Evolutionary conservation across 2,888 invertebrate genomes (phyloP).

Genomic region (Cheilosia grossa): DNA sequence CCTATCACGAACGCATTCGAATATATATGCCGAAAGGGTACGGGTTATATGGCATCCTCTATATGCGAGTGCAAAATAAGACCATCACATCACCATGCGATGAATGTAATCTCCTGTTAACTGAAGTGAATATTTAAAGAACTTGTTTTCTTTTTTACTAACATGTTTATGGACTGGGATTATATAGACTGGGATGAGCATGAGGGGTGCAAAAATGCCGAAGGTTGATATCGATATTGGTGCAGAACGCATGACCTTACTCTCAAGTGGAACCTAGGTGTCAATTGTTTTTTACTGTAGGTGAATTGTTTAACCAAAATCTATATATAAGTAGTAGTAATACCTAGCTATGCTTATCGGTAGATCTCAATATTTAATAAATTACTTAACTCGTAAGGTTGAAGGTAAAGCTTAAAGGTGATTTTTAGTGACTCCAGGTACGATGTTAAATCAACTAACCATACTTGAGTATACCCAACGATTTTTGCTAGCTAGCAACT

Average conservation of each 20-base stretch:
- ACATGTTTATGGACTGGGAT: slow-evolving; percentile 2
- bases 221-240: slow-evolving; percentile 1
- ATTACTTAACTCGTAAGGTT: too few species aligned
- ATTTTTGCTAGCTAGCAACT: too few species aligned
- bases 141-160: slow-evolving; percentile 18
- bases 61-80: slow-evolving; percentile 15
- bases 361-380: too few species aligned
- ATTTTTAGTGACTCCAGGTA: too few species aligned
- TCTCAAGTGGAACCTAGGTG: too few species aligned
- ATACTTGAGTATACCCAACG: too few species aligned
- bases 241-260: not conserved
- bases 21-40: slow-evolving; percentile 29
- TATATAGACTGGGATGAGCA: not conserved
- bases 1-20: slow-evolving; percentile 60
- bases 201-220: slow-evolving; percentile 10
- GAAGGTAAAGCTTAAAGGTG: too few species aligned
- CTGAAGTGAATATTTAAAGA: slow-evolving; percentile 65
- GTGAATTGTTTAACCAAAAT: too few species aligned
- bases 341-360: too few species aligned
- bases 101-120: slow-evolving; percentile 70
- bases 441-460: too few species aligned
- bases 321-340: too few species aligned
- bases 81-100: slow-evolving; percentile 55
- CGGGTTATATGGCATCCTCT: slow-evolving; percentile 13
- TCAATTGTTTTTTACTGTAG: too few species aligned